Conservation (phyloP, 2,888 invertebrate genomes). For the Drosophila birchii region DNA sequence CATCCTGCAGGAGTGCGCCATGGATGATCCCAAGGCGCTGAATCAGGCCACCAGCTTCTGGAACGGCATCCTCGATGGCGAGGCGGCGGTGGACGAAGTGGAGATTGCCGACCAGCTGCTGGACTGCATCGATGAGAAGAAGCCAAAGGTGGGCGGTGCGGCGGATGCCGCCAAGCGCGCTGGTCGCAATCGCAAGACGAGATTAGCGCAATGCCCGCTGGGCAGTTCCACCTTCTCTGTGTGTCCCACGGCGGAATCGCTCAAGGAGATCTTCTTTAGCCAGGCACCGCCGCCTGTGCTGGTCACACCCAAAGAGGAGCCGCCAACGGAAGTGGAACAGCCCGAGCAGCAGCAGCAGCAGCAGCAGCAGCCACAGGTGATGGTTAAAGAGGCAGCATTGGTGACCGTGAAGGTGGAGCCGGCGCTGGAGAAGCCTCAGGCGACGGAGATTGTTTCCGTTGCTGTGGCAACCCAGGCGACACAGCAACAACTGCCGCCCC, state of each 20-base stretch:
- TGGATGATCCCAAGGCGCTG: slow-evolving; percentile 84
- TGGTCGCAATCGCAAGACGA: slow-evolving; percentile 48
- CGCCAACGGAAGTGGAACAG: slow-evolving; percentile 43
- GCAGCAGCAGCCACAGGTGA: slow-evolving; percentile 15
- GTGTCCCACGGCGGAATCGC: slow-evolving; percentile 33
- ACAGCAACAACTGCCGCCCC: slow-evolving; percentile 17
- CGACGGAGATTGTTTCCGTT: slow-evolving; percentile 20
- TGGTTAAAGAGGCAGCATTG: slow-evolving; percentile 39
- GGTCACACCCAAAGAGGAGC: slow-evolving; percentile 35
- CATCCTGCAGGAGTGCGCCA: slow-evolving; percentile 84
- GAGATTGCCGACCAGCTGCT: slow-evolving; percentile 75
- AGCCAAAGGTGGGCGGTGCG: slow-evolving; percentile 47
- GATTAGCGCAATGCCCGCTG: slow-evolving; percentile 37
- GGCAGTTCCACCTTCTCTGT: slow-evolving; percentile 68
- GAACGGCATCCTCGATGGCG: slow-evolving; percentile 85
- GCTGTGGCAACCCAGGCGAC: slow-evolving; percentile 14
- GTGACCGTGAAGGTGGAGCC: slow-evolving; percentile 71
- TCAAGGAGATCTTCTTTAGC: slow-evolving; percentile 77
- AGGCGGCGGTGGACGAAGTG: slow-evolving; percentile 79
- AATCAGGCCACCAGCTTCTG: slow-evolving; percentile 84
- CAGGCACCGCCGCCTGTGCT: slow-evolving; percentile 47
- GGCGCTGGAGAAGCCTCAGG: slow-evolving; percentile 42
- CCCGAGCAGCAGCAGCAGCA: slow-evolving; percentile 1
- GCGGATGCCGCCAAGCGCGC: slow-evolving; percentile 44
- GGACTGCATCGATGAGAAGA: slow-evolving; percentile 81